Conservation (phyloP, 1,140 invertebrate species). For the Trialeurodes vaporariorum region DNA sequence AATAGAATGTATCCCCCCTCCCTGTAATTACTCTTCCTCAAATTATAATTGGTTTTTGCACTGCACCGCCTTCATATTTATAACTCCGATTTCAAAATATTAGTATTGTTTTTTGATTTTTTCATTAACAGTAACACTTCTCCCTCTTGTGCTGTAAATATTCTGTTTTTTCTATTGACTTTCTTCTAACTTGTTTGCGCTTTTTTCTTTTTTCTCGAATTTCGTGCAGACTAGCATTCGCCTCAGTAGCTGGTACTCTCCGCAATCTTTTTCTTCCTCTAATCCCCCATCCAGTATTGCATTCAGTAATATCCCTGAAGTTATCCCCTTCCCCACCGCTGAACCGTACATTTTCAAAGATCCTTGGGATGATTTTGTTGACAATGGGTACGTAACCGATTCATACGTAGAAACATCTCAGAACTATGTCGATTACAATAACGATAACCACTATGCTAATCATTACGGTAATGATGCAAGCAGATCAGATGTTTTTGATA, state of each 20-base stretch:
- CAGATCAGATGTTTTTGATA: too few species aligned
- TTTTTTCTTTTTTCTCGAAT: constrained; percentile 10
- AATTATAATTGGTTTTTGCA: too few species aligned
- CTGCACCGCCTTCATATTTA: too few species aligned
- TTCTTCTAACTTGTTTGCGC: neutral
- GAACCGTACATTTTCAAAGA: constrained; percentile 29
- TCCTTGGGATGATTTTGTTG: constrained; percentile 38
- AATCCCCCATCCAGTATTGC: constrained; percentile 13
- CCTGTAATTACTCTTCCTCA: too few species aligned
- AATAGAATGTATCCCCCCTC: too few species aligned
- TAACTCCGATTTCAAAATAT: too few species aligned
- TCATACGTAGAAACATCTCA: too few species aligned
- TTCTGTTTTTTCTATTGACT: neutral
- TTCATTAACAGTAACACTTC: neutral
- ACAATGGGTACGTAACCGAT: too few species aligned
- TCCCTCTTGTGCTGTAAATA: neutral
- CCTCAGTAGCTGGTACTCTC: constrained; percentile 24
- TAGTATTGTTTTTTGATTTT: neutral
- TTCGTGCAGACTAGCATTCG: constrained; percentile 36
- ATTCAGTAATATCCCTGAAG: constrained; percentile 10
- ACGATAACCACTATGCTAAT: too few species aligned
- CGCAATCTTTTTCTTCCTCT: constrained; percentile 11
- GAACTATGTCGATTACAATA: too few species aligned
- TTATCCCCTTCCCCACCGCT: constrained; percentile 3
- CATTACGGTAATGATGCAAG: too few species aligned